Evolutionary conservation across 1,140 invertebrate species (phyloP), one percentile per base, ranked within the genome.

Genomic region (Drosophila asahinai): DNA sequence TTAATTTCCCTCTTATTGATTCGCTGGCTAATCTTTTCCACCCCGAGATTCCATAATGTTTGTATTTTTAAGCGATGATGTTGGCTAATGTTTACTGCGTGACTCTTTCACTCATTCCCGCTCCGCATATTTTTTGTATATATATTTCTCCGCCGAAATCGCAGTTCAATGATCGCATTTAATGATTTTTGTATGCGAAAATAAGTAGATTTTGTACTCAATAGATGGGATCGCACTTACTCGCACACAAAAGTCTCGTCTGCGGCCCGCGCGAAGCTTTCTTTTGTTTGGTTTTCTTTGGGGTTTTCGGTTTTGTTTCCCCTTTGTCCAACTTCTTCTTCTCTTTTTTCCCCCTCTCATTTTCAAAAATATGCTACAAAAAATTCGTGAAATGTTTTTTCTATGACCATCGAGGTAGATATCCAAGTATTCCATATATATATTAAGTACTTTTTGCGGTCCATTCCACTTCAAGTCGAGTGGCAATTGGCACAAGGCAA

Each of bases 111-210:
- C 47, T 63, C 27, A n/a, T 17, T 27, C 12, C 22, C n/a, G 9
- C 30, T 52, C 8, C 25, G 15, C 42, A 38, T 63, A 17, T 43
- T 60, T 30, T 72, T 59, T 33, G 43, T 45, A 40, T 38, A 45
- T 84, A 75, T 76, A 59, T 72, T 81, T 81, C 62, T 70, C 61
- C 43, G 54, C 65, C 52, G 30, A 67, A 67, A 42, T 40, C 70
- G 47, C 77, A 62, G 84, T 89, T 89, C 84, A 89, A 89, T 84
- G 84, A 81, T 89, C 86, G 84, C 84, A 71, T 89, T 90, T 89
- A 89, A 89, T 89, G 84, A 90, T 81, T 89, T 87, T 89, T 86
- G 84, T 89, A 89, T 89, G 84, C 86, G 84, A 89, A 89, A 89
- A 90, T 89, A 89, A 89, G 84, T 89, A 89, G 86, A 84, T 90